Conservation (phyloP, 2,888 invertebrate species). For the Ochlodes sylvanus region DNA sequence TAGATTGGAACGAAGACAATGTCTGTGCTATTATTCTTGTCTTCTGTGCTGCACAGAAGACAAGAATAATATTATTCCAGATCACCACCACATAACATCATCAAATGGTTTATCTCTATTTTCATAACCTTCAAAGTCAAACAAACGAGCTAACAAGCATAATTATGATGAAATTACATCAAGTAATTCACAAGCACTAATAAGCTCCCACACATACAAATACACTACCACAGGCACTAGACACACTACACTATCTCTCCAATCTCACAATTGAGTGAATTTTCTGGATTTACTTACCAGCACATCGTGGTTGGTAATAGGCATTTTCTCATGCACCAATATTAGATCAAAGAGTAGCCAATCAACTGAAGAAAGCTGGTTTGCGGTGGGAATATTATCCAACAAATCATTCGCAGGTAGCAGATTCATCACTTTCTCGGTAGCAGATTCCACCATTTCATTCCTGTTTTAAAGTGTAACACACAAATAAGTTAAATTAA, state of each 20-base stretch:
- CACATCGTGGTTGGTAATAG: slow-evolving; percentile 58
- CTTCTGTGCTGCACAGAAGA: too few relatives aligned
- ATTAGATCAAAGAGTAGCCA: slow-evolving; percentile 75
- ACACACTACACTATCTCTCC: too few relatives aligned
- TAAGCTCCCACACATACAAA: background rate
- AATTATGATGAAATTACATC: too few relatives aligned
- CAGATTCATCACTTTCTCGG: slow-evolving; percentile 68
- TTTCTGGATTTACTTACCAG: background rate
- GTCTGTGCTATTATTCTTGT: too few relatives aligned
- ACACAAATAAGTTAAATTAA: background rate
- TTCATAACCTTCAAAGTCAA: too few relatives aligned
- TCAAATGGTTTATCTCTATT: too few relatives aligned
- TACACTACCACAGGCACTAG: background rate
- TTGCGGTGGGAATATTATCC: slow-evolving; percentile 20
- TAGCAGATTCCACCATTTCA: slow-evolving; percentile 66
- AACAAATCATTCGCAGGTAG: slow-evolving; percentile 59
- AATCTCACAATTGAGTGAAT: background rate
- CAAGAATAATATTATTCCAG: too few relatives aligned
- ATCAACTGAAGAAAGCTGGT: slow-evolving; percentile 66
- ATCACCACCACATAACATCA: too few relatives aligned
- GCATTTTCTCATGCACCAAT: slow-evolving; percentile 72
- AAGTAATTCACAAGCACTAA: too few relatives aligned
- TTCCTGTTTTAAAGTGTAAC: slow-evolving; percentile 52
- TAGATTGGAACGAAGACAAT: too few relatives aligned
- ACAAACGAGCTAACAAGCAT: too few relatives aligned